Evolutionary conservation across 2,797 vertebrate genomes (phyloP).

Genomic region (Phyllotis vaccarum): DNA sequence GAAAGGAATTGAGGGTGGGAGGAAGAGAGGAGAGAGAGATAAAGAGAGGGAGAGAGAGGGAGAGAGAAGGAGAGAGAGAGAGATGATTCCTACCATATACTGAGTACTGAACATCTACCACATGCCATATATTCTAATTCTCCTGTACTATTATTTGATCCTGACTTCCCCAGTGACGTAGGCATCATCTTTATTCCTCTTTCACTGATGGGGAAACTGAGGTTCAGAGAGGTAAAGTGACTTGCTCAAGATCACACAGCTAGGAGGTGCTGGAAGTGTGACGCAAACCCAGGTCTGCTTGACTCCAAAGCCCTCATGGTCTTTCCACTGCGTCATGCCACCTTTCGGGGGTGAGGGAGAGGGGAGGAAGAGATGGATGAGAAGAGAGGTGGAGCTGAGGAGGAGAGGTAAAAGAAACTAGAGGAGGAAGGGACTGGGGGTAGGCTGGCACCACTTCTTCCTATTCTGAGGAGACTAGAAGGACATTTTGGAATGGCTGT

Average conservation of each 20-base stretch:
- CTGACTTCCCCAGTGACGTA: conserved; percentile 22
- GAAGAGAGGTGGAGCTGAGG: no score
- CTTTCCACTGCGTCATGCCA: conserved; percentile 80
- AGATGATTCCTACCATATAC: conserved; percentile 68
- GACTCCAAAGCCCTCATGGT: conserved; percentile 71
- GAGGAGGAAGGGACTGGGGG: conserved; percentile 46
- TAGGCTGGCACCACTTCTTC: conserved; percentile 46
- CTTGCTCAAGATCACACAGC: conserved; percentile 77
- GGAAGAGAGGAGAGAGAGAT: neutral
- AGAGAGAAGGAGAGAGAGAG: conserved; percentile 41
- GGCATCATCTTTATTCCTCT: conserved; percentile 60
- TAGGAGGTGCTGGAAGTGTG: conserved; percentile 69
- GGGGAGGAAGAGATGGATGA: conserved; percentile 15
- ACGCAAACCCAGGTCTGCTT: conserved; percentile 69
- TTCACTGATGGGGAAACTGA: conserved; percentile 79
- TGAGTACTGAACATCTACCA: conserved; percentile 47
- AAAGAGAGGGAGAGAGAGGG: neutral
- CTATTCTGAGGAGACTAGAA: conserved; percentile 50
- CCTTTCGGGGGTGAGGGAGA: conserved; percentile 26
- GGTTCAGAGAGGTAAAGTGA: conserved; percentile 76
- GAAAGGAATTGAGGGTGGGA: neutral
- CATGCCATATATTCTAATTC: conserved; percentile 60
- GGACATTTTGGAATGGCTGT: neutral
- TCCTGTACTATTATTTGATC: conserved; percentile 36
- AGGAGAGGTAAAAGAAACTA: conserved; percentile 47